Percentiles rank a stretch among this genome's conserved stretches.
Evolutionary conservation across 2,888 invertebrate species (phyloP).

Genomic region (Eucera pruinosa): DNA sequence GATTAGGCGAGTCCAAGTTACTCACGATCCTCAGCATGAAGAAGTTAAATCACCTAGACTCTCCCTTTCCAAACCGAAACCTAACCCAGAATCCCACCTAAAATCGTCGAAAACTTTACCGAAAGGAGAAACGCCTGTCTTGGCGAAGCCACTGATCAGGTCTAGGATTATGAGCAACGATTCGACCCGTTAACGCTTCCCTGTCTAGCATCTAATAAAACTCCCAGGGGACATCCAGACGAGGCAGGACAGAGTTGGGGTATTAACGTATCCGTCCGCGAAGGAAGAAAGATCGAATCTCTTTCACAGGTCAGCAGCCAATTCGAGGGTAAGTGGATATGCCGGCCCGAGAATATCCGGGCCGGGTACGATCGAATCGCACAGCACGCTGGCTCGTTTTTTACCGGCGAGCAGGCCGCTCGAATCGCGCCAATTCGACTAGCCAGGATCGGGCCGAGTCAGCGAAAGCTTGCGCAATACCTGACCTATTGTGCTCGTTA

Average conservation of each 20-base stretch:
- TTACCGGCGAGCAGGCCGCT: conserved; percentile 45
- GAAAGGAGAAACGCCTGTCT: background rate
- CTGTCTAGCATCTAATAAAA: conserved; percentile 45
- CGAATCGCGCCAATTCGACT: conserved; percentile 64
- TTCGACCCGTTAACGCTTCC: conserved; percentile 40
- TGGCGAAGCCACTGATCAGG: conserved; percentile 25
- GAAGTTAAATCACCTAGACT: too few species aligned
- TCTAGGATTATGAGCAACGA: conserved; percentile 40
- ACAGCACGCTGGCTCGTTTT: conserved; percentile 50
- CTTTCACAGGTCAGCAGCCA: conserved; percentile 59
- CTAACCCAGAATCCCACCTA: too few species aligned
- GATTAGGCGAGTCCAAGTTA: too few species aligned
- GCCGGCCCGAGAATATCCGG: conserved; percentile 55
- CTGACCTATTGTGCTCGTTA: conserved; percentile 79
- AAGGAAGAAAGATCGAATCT: conserved; percentile 46
- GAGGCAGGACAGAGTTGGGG: background rate
- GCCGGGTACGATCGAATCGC: conserved; percentile 48
- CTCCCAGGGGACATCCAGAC: conserved; percentile 18
- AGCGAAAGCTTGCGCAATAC: conserved; percentile 77
- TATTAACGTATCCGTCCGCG: conserved; percentile 57
- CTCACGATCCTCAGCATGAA: too few species aligned
- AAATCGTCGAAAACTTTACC: too few species aligned
- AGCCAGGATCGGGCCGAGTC: conserved; percentile 67
- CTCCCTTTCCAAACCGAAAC: too few species aligned
- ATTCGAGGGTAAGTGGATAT: conserved; percentile 61